Conservation (phyloP, 1,140 invertebrate genomes). For the Bombus waltoni region DNA sequence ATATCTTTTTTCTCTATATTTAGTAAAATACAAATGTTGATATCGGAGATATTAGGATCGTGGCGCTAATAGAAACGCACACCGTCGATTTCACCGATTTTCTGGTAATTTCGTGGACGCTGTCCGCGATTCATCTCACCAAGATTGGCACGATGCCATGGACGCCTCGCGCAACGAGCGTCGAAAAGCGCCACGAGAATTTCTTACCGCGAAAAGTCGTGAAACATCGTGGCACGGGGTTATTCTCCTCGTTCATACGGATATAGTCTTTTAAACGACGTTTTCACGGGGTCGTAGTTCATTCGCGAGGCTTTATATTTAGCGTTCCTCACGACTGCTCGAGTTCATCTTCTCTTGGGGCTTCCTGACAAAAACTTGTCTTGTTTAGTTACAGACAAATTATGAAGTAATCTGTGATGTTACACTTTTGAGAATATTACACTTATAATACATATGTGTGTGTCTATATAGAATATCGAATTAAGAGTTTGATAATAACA, state of each 20-base stretch:
- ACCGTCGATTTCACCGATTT: constrained; percentile 35
- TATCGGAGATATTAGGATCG: neutral
- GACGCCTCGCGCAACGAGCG: constrained; percentile 28
- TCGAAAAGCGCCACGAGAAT: constrained; percentile 41
- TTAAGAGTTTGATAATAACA: too few species aligned
- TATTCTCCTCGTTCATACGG: constrained; percentile 57
- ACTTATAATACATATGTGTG: too few species aligned
- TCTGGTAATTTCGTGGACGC: constrained; percentile 31
- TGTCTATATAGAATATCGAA: too few species aligned
- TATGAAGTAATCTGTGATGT: too few species aligned
- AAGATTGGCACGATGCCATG: constrained; percentile 54
- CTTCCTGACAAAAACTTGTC: neutral
- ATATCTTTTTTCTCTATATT: neutral
- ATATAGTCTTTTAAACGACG: constrained; percentile 54
- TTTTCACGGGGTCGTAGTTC: constrained; percentile 57
- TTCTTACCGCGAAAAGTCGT: constrained; percentile 67
- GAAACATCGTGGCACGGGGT: constrained; percentile 56
- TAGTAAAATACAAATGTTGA: neutral
- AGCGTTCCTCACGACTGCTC: constrained; percentile 51
- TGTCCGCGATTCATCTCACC: constrained; percentile 53
- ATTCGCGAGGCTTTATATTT: constrained; percentile 76
- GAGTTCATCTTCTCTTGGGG: neutral
- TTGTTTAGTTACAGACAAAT: too few species aligned
- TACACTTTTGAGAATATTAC: too few species aligned
- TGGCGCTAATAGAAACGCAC: constrained; percentile 1